A percentile compares a stretch with the other conserved stretches of the same genome.
Evolutionary conservation across 2,888 invertebrate species (phyloP).

Genomic region (Cataglyphis rosenhaueri): DNA sequence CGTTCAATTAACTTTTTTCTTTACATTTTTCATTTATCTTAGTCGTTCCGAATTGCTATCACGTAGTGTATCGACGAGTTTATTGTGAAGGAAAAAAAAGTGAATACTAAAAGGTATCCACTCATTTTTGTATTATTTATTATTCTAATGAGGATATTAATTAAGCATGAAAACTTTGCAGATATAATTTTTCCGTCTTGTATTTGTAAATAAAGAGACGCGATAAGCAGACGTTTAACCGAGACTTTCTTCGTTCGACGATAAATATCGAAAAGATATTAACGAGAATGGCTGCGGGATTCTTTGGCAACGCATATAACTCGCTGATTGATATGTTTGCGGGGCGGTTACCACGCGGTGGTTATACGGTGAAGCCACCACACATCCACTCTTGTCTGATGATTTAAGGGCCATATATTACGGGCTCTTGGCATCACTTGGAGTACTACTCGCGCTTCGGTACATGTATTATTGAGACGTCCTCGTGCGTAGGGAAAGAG

Average conservation of each 20-base stretch:
- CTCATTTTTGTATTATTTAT: background rate
- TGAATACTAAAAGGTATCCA: background rate
- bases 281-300: slow-evolving; percentile 34
- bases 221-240: background rate
- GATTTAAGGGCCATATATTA: slow-evolving; percentile 85
- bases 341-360: slow-evolving; percentile 81
- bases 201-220: background rate
- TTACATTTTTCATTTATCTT: slow-evolving; percentile 6
- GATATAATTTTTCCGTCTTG: background rate
- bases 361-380: slow-evolving; percentile 81
- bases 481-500: slow-evolving; percentile 65
- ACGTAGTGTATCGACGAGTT: background rate
- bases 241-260: background rate
- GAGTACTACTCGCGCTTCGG: slow-evolving; percentile 75
- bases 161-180: background rate
- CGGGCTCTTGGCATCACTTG: slow-evolving; percentile 81
- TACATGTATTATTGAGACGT: slow-evolving; percentile 82
- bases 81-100: background rate
- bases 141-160: background rate
- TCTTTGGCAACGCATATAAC: slow-evolving; percentile 46
- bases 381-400: slow-evolving; percentile 80
- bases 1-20: slow-evolving; percentile 20
- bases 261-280: slow-evolving; percentile 14
- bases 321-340: slow-evolving; percentile 85
- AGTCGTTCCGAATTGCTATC: background rate